Conservation (phyloP, 2,888 invertebrate species). For the Tiliacea aurago region DNA sequence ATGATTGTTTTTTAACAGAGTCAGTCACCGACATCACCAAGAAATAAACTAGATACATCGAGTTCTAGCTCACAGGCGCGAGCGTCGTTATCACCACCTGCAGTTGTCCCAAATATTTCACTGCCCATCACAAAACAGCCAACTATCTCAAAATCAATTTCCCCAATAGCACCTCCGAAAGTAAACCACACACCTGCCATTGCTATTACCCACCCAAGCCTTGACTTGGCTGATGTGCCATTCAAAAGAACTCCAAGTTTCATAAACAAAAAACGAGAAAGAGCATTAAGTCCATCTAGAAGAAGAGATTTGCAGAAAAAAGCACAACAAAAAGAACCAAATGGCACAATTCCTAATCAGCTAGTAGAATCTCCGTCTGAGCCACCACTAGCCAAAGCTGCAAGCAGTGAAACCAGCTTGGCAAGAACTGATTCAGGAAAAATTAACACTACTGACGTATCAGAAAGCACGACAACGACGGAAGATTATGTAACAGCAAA, state of each 20-base stretch:
- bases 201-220: constrained; percentile 90
- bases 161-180: constrained; percentile 79
- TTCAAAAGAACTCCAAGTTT: constrained; percentile 88
- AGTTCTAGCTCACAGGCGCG: constrained; percentile 82
- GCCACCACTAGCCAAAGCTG: constrained; percentile 78
- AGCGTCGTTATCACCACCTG: constrained; percentile 86
- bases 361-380: constrained; percentile 83
- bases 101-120: constrained; percentile 84
- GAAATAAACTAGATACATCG: constrained; percentile 87
- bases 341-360: constrained; percentile 83
- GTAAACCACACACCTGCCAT: constrained; percentile 88
- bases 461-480: constrained; percentile 96
- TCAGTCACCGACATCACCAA: constrained; percentile 89
- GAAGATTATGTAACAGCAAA: constrained; percentile 97
- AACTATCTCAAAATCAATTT: constrained; percentile 80
- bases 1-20: constrained; percentile 75
- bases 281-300: constrained; percentile 88
- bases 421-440: constrained; percentile 94
- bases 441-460: constrained; percentile 94
- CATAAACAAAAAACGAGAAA: constrained; percentile 88
- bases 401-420: constrained; percentile 87
- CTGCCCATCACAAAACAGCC: constrained; percentile 89
- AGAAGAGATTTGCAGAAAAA: constrained; percentile 87
- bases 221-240: constrained; percentile 87
- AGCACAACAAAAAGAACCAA: constrained; percentile 84